Evolutionary conservation across 2,797 vertebrate genomes (phyloP), one percentile per base, ranked within the genome.

Genomic region (Sebastes itinus): DNA sequence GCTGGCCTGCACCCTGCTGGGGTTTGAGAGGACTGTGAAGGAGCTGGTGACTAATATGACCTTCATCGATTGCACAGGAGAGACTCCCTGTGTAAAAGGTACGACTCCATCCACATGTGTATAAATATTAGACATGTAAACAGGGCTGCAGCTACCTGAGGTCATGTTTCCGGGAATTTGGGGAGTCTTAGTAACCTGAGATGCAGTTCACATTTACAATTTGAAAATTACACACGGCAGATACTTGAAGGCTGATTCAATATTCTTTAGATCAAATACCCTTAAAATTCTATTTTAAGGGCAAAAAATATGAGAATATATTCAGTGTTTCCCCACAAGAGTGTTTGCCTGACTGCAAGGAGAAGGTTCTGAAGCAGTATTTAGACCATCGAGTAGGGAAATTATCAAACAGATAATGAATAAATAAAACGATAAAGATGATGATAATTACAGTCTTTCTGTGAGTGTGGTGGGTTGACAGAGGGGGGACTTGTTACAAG

Each of bases 11-110:
- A 93, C 93, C 6, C 94, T 98, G 82, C 92, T 98, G 90, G 89
- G 94, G 61, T 95, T 98, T 92, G 98, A 99, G 93, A 94, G 94
- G 76, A 90, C 88, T 60, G 87, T 98, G 56, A 95, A 96, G 89
- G 95, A 97, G 72, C 83, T 97, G 70, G 94, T 95, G 64, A 88
- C 95, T 8, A 95, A 97, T 85, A 87, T 95, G 88, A 94, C 96
- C 67, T 94, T 95, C 68, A 88, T 95, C 61, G 90, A 95, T 88
- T 94, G 93, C 33, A 89, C 93, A 77, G 92, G 86, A 14, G 95
- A 97, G 76, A 84, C 91, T 78, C 92, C 84, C 54, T 94, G 85
- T 87, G 59, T 95, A 78, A 96, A 96, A 97, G 98, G 98, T 98
- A 97, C 5, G 27, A 55, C 42, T 61, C 16, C 20, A 30, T 59